Conservation (phyloP, 2,797 vertebrate genomes). For the Sebastes kiyomatsui region DNA sequence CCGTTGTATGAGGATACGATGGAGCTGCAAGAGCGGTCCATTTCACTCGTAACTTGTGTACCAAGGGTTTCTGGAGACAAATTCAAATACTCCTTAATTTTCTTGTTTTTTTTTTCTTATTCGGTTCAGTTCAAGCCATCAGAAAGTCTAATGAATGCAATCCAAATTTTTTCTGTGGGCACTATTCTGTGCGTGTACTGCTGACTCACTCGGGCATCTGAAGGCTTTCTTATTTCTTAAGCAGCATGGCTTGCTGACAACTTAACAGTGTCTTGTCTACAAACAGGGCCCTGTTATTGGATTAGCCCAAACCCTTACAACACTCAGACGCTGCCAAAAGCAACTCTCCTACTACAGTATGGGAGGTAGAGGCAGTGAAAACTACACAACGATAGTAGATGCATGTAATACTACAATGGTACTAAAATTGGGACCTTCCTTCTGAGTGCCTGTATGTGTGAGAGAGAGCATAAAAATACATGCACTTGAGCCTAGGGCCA, state of each 20-base stretch:
- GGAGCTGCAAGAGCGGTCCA: background rate
- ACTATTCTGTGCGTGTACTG: conserved; percentile 42
- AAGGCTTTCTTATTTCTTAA: conserved; percentile 50
- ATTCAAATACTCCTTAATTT: background rate
- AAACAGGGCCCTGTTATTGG: conserved; percentile 58
- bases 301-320: conserved; percentile 62
- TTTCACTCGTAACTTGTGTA: background rate
- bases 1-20: too few relatives aligned
- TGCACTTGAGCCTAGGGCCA: background rate
- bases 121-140: background rate
- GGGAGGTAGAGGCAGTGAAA: background rate
- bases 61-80: background rate
- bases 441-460: background rate
- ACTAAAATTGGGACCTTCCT: background rate
- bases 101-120: background rate
- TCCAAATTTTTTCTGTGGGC: conserved; percentile 20
- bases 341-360: conserved; percentile 7
- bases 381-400: background rate
- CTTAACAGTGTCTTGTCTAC: conserved; percentile 55
- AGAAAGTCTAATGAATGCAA: conserved; percentile 29
- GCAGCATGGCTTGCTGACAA: conserved; percentile 58
- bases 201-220: conserved; percentile 58
- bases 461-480: conserved; percentile 20
- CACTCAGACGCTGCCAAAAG: conserved; percentile 38
- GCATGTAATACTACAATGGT: background rate